Evolutionary conservation across 2,888 invertebrate genomes (phyloP).

Genomic region (Perithous albicinctus): DNA sequence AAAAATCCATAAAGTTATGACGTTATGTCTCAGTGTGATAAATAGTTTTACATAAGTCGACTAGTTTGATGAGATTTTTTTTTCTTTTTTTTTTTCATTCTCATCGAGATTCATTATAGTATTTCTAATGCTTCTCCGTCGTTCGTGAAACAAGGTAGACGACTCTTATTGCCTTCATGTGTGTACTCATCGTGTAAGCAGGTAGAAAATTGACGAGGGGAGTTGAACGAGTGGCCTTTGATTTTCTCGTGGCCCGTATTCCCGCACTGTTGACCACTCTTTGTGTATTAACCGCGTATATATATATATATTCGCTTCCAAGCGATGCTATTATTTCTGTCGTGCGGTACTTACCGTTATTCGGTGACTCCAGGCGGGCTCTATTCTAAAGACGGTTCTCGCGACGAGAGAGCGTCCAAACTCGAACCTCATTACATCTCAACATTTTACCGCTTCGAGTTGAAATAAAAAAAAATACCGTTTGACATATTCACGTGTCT

Average conservation of each 20-base stretch:
- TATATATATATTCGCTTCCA: slow-evolving; percentile 4
- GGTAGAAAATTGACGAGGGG: slow-evolving; percentile 28
- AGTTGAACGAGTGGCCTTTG: slow-evolving; percentile 24
- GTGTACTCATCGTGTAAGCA: background rate
- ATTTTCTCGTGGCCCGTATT: slow-evolving; percentile 56
- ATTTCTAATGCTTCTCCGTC: slow-evolving; percentile 27
- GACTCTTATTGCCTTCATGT: background rate
- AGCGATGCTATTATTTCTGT: slow-evolving; percentile 38
- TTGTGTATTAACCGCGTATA: slow-evolving; percentile 23
- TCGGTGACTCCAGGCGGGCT: slow-evolving; percentile 13
- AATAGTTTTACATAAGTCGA: slow-evolving; percentile 62
- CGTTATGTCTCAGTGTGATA: slow-evolving; percentile 7
- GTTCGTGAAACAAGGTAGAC: slow-evolving; percentile 26
- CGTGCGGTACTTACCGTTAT: slow-evolving; percentile 56
- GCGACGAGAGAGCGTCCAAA: slow-evolving; percentile 39
- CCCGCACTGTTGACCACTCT: slow-evolving; percentile 23
- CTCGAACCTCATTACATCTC: slow-evolving; percentile 6
- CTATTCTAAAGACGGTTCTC: slow-evolving; percentile 37
- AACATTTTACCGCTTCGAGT: background rate
- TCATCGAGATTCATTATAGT: slow-evolving; percentile 26
- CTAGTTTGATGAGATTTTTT: slow-evolving; percentile 50
- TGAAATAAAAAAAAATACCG: slow-evolving; percentile 31
- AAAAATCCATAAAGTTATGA: slow-evolving; percentile 37
- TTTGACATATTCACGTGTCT: slow-evolving; percentile 8
- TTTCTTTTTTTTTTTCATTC: slow-evolving; percentile 32